Evolutionary conservation across 2,113 vertebrate genomes (phyloP).

Genomic region (Orcinus orca): DNA sequence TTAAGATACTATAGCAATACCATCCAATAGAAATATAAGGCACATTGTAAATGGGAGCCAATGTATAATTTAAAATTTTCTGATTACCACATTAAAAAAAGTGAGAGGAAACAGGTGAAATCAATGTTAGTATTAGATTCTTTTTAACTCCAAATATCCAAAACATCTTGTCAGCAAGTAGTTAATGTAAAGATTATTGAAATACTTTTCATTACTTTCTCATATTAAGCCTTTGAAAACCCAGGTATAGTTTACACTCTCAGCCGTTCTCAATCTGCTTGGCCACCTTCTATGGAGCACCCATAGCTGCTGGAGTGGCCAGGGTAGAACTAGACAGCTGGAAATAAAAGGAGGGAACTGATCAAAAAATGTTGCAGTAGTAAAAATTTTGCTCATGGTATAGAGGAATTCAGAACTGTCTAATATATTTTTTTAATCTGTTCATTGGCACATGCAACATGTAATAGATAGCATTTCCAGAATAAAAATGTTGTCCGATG

Average conservation of each 20-base stretch:
- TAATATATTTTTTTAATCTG: not conserved
- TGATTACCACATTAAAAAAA: not conserved
- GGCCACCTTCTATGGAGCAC: too few species aligned
- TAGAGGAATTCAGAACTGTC: not conserved
- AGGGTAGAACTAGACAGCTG: too few species aligned
- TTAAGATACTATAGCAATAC: not conserved
- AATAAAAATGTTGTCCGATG: not conserved
- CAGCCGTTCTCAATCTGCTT: rapidly evolving
- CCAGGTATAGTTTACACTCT: not conserved
- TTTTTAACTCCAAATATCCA: not conserved
- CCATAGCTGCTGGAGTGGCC: not conserved
- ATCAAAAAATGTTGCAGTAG: not conserved
- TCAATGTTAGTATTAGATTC: not conserved
- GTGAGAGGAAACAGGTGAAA: not conserved
- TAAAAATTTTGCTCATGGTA: not conserved
- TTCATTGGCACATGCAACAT: not conserved
- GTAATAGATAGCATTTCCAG: rapidly evolving
- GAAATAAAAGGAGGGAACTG: not conserved
- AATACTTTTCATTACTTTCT: not conserved
- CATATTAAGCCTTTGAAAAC: not conserved
- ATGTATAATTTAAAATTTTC: not conserved
- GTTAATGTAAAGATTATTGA: not conserved
- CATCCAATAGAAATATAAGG: not conserved
- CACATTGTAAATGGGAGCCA: not conserved
- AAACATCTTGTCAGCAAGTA: not conserved